Evolutionary conservation across 2,797 vertebrate genomes (phyloP), one percentile per base, ranked within the genome.

Genomic region (Cheirogaleus major): DNA sequence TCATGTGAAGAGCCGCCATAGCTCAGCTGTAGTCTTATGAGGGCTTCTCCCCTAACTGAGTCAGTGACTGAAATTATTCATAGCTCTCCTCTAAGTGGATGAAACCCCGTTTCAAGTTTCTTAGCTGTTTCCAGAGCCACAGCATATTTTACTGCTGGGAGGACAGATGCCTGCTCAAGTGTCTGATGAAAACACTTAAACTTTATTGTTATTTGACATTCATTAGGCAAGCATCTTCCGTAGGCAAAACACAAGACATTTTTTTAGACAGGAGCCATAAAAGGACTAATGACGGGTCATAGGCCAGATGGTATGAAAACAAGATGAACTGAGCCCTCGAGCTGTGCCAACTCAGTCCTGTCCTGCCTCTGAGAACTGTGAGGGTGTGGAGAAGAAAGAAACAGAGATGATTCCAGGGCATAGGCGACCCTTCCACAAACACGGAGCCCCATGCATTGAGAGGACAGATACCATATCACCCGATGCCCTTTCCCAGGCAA

Each of bases 191-290:
- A 93, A 96, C 96, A 97, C 93, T 98, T 98, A 97, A 97, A 92
- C 82, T 97, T 97, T 97, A 97, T 98, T 94, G 97, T 97, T 97
- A 97, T 97, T 97, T 97, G 96, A 97, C 97, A 96, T 97, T 97
- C 97, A 97, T 97, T 97, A 98, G 97, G 94, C 95, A 98, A 95
- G 89, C 80, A 95, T 97, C 96, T 97, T 97, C 93, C 20, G 30
- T 97, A 93, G 96, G 95, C 97, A 98, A 98, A 97, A 97, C 81
- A 96, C 30, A 93, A 97, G 95, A 91, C 67, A 32, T 97, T 96
- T 96, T 92, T 96, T 95, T 76, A 98, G 93, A 95, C 96, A 96
- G 84, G 61, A 97, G 69, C 61, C 80, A 96, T 97, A 95, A 97
- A 96, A 97, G 67, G 87, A 95, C 93, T 96, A 94, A 97, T 97